Conservation (phyloP, 2,888 invertebrate species). For the Cloeon dipterum region DNA sequence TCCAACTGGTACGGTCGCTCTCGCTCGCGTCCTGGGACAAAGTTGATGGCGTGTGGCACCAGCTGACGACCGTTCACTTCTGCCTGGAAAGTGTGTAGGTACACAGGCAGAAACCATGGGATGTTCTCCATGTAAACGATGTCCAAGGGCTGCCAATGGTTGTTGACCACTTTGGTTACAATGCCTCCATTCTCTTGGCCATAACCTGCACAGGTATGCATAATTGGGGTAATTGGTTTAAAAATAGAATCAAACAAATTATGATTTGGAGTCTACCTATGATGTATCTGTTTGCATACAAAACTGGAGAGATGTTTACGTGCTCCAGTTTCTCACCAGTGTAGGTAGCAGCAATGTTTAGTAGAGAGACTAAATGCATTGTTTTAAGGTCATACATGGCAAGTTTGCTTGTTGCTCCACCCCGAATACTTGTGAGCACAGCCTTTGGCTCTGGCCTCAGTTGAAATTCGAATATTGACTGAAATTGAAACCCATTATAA, state of each 20-base stretch:
- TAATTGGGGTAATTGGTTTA: conserved; percentile 1
- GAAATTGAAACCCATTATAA: not conserved
- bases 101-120: conserved; percentile 75
- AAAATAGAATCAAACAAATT: too few species aligned
- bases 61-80: conserved; percentile 13
- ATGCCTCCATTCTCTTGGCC: conserved; percentile 83
- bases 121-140: conserved; percentile 73
- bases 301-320: conserved; percentile 24
- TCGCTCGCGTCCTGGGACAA: conserved; percentile 58
- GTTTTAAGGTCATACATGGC: conserved; percentile 46
- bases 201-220: conserved; percentile 35
- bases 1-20: conserved; percentile 73
- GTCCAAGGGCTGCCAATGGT: conserved; percentile 47
- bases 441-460: conserved; percentile 36
- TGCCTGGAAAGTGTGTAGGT: conserved; percentile 65
- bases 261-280: too few species aligned
- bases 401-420: conserved; percentile 38
- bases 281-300: conserved; percentile 59
- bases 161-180: conserved; percentile 63
- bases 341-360: conserved; percentile 15
- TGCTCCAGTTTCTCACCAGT: conserved; percentile 19
- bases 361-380: conserved; percentile 13
- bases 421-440: conserved; percentile 34
- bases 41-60: not conserved
- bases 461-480: conserved; percentile 23